These are phyloP conservation scores for Julus scanicus DNA, from an alignment of 2,888 invertebrate genomes.

Conservation along the genomic window DNA sequence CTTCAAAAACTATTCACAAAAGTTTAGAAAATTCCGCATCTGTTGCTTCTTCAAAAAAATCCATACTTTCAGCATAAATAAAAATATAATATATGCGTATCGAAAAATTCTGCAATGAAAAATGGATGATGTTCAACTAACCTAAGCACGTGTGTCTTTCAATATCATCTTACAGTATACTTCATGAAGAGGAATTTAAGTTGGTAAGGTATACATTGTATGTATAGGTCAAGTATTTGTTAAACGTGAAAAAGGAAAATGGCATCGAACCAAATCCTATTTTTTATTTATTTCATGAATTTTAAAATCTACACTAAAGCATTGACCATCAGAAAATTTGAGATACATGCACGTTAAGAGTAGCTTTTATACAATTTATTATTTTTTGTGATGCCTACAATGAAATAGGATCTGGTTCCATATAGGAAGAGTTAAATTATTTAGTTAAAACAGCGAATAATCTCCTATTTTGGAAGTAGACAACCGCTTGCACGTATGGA, in stretches of 20 bases:
- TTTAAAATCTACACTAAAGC: no score
- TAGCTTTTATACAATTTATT: neutral
- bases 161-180: no score
- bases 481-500: conserved; percentile 6
- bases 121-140: no score
- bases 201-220: no score
- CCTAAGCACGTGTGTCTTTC: no score
- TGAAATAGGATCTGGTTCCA: neutral
- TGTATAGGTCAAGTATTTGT: no score
- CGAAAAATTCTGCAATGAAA: no score
- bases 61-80: neutral
- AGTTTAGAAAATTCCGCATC: neutral
- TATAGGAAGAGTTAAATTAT: neutral
- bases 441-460: neutral
- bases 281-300: no score
- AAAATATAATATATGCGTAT: neutral
- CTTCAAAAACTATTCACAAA: neutral
- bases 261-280: no score
- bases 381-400: neutral
- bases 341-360: neutral
- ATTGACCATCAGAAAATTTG: neutral
- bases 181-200: no score
- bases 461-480: conserved; percentile 8
- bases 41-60: neutral
- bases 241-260: no score